Conservation (phyloP, 2,797 vertebrate species). For the Eospalax fontanierii region DNA sequence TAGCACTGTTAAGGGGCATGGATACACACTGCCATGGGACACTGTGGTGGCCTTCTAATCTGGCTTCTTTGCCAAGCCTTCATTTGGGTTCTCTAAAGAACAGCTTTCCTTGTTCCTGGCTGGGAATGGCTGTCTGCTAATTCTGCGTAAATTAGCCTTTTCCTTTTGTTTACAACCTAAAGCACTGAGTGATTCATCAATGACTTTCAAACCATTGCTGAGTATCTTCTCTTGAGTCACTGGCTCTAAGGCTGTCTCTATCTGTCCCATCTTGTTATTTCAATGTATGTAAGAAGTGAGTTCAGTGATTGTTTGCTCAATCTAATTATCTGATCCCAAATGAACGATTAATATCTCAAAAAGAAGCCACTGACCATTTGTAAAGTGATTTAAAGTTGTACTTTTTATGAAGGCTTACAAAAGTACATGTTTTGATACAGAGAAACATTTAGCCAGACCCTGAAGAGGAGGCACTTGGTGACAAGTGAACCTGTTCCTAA, state of each 20-base stretch:
- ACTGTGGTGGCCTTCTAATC: not conserved
- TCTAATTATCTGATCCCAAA: not conserved
- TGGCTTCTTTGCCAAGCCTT: not conserved
- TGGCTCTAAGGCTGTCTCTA: not conserved
- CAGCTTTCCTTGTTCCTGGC: not conserved
- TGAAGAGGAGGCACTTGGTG: slow-evolving; percentile 29
- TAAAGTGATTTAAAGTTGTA: not conserved
- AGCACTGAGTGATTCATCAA: not conserved
- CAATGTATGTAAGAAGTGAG: not conserved
- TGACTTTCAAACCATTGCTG: not conserved
- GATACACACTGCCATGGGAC: accelerated
- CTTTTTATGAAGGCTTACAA: not conserved
- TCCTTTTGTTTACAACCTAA: slow-evolving; percentile 12
- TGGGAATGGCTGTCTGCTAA: not conserved
- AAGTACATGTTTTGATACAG: not conserved
- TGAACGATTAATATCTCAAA: slow-evolving; percentile 12
- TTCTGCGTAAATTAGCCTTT: not conserved
- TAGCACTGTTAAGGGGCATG: not conserved
- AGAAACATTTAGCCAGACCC: not conserved
- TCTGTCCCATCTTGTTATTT: not conserved
- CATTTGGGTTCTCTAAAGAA: not conserved
- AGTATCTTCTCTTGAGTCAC: not conserved
- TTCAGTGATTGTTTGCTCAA: not conserved
- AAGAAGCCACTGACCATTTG: not conserved
- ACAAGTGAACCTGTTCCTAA: not conserved